Conservation (phyloP, 2,113 vertebrate genomes). For the Erinaceus europaeus region DNA sequence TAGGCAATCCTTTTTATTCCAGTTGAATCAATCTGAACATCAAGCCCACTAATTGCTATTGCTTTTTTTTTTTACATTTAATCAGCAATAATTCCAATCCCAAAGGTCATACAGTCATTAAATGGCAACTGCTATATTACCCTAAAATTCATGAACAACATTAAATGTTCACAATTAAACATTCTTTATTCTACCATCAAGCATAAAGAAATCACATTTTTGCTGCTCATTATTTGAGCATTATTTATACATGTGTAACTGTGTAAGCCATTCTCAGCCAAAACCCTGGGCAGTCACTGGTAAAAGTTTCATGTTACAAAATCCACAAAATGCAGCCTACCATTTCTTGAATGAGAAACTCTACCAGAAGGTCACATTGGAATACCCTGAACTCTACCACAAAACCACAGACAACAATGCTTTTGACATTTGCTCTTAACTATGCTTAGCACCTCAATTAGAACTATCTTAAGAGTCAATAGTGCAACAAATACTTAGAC, state of each 20-base stretch:
- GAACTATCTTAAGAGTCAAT: neutral
- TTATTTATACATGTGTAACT: neutral
- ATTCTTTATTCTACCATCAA: neutral
- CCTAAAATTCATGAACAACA: neutral
- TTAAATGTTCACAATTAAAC: neutral
- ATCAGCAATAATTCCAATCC: neutral
- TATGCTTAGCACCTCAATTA: neutral
- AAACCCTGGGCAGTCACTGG: neutral
- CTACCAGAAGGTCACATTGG: neutral
- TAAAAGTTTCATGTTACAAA: neutral
- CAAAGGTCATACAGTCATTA: neutral
- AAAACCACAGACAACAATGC: neutral
- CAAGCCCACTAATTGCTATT: neutral
- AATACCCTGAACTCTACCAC: neutral
- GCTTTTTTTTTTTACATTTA: neutral
- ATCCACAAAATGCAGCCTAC: neutral
- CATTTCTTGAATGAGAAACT: neutral
- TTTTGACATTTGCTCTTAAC: neutral
- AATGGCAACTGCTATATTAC: neutral
- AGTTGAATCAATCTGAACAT: neutral
- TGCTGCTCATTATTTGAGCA: neutral
- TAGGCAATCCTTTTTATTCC: neutral
- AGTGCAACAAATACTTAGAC: neutral
- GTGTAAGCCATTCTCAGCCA: neutral
- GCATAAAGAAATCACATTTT: constrained; percentile 6